Conservation (phyloP, 2,797 vertebrate species). For the Lindbergichthys nudifrons region DNA sequence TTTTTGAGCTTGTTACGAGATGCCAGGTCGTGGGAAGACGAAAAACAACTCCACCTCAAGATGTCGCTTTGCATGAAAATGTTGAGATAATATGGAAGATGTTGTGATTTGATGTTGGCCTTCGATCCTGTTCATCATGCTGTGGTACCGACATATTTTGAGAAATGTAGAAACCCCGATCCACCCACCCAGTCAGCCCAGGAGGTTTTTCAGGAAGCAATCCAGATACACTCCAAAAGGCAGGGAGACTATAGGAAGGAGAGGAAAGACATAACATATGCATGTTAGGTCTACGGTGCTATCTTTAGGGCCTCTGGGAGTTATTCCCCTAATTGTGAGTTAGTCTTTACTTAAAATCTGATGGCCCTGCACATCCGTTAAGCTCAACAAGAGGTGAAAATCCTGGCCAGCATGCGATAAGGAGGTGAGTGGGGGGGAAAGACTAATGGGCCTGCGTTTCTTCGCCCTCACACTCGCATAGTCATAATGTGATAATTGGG, state of each 20-base stretch:
- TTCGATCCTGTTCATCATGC: conserved; percentile 38
- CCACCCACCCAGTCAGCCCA: conserved; percentile 30
- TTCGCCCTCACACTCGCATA: conserved; percentile 85
- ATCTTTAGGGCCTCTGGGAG: conserved; percentile 69
- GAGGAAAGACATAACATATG: conserved; percentile 67
- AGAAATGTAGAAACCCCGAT: conserved; percentile 17
- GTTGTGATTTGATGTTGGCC: conserved; percentile 33
- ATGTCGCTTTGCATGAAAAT: conserved; percentile 50
- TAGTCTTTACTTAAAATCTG: conserved; percentile 78
- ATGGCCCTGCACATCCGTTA: conserved; percentile 79
- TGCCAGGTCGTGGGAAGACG: conserved; percentile 41
- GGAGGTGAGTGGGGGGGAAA: conserved; percentile 84
- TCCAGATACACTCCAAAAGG: conserved; percentile 39
- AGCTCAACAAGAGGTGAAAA: conserved; percentile 75
- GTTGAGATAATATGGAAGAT: conserved; percentile 23
- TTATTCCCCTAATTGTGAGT: conserved; percentile 80
- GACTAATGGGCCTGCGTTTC: conserved; percentile 87
- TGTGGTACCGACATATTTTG: conserved; percentile 13
- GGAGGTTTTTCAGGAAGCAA: conserved; percentile 20
- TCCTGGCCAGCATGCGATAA: conserved; percentile 76
- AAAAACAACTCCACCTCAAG: conserved; percentile 45
- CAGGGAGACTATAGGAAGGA: conserved; percentile 40
- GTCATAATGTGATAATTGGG: conserved; percentile 90
- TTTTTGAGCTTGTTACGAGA: conserved; percentile 54
- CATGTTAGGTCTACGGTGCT: conserved; percentile 58